phyloP scores from a whole-genome alignment of 2,797 vertebrate genomes.

The Sciaenops ocellatus region DNA sequence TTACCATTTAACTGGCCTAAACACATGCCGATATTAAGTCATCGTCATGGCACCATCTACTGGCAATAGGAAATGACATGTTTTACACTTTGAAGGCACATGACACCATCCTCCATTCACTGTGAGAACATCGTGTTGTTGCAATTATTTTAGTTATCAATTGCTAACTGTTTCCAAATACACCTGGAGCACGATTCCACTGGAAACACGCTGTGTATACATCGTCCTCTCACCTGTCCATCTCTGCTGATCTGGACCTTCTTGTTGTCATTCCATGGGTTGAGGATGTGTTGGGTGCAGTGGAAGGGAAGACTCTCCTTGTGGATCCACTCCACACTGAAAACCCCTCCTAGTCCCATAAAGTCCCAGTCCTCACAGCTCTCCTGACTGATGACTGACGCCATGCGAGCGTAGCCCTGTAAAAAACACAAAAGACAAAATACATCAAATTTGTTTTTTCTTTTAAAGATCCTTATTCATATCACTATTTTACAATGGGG shows the following conservation, averaged over 20 bases:
- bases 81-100: too few species aligned
- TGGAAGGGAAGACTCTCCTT: constrained; percentile 92
- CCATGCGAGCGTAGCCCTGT: constrained; percentile 94
- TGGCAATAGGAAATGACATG: too few species aligned
- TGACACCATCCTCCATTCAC: too few species aligned
- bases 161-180: too few species aligned
- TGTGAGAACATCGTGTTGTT: too few species aligned
- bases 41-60: too few species aligned
- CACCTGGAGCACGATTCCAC: neutral
- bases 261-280: constrained; percentile 95
- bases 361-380: constrained; percentile 92
- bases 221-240: constrained; percentile 88
- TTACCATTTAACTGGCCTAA: too few species aligned
- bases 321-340: constrained; percentile 93
- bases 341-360: constrained; percentile 89
- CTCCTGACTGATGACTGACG: constrained; percentile 87
- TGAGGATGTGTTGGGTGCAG: constrained; percentile 89
- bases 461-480: neutral
- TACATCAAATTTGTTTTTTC: neutral
- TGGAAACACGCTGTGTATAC: neutral
- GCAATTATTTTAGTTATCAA: neutral
- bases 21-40: too few species aligned
- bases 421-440: neutral
- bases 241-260: constrained; percentile 96
- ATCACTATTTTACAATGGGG: neutral